Evolutionary conservation across 2,888 invertebrate genomes (phyloP).

Genomic region (Apodemia zela): DNA sequence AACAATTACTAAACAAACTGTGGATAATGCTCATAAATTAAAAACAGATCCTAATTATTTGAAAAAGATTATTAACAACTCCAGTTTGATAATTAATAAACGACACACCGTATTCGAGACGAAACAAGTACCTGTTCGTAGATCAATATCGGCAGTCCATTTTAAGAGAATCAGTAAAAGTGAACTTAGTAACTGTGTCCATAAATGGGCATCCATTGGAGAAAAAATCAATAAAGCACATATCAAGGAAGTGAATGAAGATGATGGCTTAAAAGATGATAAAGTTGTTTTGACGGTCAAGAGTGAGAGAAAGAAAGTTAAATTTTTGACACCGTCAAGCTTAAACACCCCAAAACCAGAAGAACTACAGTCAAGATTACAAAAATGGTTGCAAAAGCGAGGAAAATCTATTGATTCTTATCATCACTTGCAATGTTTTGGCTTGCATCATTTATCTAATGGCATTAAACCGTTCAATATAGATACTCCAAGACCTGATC

Average conservation of each 20-base stretch:
- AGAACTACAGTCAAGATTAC: constrained; percentile 63
- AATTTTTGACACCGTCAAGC: constrained; percentile 57
- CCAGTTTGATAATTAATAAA: constrained; percentile 46
- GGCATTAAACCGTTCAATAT: constrained; percentile 35
- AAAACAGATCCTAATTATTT: constrained; percentile 49
- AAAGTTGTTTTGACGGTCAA: constrained; percentile 58
- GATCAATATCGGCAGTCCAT: constrained; percentile 74
- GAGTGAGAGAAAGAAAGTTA: constrained; percentile 66
- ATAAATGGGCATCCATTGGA: constrained; percentile 66
- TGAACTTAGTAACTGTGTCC: constrained; percentile 57
- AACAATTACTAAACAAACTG: constrained; percentile 34
- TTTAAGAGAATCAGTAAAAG: constrained; percentile 58
- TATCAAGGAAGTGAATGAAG: constrained; percentile 52
- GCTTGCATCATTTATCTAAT: constrained; percentile 51
- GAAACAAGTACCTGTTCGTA: constrained; percentile 43
- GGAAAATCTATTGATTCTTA: constrained; percentile 71
- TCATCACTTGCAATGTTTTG: constrained; percentile 79
- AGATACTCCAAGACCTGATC: constrained; percentile 34
- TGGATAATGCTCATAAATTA: constrained; percentile 43
- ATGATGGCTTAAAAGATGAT: constrained; percentile 45
- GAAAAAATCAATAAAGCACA: constrained; percentile 56
- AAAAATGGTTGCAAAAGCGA: constrained; percentile 73
- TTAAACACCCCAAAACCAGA: constrained; percentile 61
- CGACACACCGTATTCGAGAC: constrained; percentile 47
- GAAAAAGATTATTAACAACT: constrained; percentile 47